A percentile compares a stretch with the other conserved stretches of the same genome.
Conservation (phyloP, 2,113 vertebrate species). For the Phoenicopterus ruber region DNA sequence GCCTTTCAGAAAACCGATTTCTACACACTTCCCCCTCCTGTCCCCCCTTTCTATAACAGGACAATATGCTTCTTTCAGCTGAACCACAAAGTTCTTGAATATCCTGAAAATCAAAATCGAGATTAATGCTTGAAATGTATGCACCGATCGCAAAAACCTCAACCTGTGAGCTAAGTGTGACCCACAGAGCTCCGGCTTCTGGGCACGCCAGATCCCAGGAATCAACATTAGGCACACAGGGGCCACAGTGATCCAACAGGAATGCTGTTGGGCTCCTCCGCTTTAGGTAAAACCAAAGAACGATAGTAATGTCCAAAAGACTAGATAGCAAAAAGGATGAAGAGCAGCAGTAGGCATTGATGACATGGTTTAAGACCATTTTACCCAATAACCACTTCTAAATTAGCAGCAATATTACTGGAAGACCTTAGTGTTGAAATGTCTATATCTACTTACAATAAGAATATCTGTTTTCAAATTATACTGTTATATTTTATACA, state of each 20-base stretch:
- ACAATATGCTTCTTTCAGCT: conserved; percentile 26
- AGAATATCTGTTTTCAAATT: background rate
- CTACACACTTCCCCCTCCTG: background rate
- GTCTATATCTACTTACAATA: background rate
- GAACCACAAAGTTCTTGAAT: background rate
- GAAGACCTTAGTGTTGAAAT: background rate
- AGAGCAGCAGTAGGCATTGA: background rate
- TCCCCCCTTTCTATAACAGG: background rate
- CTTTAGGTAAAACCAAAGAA: background rate
- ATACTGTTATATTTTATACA: background rate
- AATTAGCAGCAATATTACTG: background rate
- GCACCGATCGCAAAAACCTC: background rate
- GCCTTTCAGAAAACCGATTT: conserved; percentile 32
- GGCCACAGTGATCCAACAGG: background rate
- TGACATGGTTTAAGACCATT: background rate
- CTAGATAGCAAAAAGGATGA: background rate
- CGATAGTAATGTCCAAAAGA: background rate
- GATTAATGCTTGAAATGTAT: conserved; percentile 11
- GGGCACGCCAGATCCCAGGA: background rate
- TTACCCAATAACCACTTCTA: background rate
- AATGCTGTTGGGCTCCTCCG: background rate
- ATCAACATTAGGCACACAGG: background rate
- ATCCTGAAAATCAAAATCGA: conserved; percentile 4
- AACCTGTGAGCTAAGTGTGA: background rate
- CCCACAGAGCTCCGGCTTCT: background rate